A percentile compares a stretch with the other conserved stretches of the same genome.
Conservation (phyloP, 2,113 vertebrate genomes). For the Oncorhynchus kisutch region DNA sequence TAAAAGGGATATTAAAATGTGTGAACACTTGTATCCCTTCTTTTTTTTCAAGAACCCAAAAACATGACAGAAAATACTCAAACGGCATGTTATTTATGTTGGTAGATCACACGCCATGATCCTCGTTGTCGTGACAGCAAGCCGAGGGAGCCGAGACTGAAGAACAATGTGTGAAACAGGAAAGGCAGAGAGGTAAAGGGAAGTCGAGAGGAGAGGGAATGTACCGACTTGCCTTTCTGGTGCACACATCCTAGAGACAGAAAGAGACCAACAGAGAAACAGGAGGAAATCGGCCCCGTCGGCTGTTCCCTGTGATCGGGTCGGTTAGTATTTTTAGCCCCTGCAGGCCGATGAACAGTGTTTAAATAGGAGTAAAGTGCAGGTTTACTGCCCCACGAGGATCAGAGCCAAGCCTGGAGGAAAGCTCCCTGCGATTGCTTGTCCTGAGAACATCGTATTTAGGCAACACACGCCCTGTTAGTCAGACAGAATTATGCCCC, state of each 20-base stretch:
- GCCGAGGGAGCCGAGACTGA: conserved; percentile 20
- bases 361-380: conserved; percentile 29
- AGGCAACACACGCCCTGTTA: background rate
- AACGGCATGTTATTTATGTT: background rate
- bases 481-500: background rate
- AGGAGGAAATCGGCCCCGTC: background rate
- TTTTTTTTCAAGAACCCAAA: background rate
- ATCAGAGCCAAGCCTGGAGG: conserved; percentile 11
- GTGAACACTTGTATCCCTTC: background rate
- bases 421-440: conserved; percentile 33
- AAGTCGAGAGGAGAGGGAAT: conserved; percentile 57
- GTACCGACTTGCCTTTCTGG: conserved; percentile 17
- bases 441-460: background rate
- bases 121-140: background rate
- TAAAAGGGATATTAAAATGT: too few relatives aligned
- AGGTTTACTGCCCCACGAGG: background rate
- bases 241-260: conserved; percentile 26
- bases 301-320: background rate
- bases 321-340: conserved; percentile 62
- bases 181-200: conserved; percentile 48
- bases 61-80: background rate
- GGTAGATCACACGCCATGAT: background rate
- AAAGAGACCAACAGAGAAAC: background rate
- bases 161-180: conserved; percentile 67
- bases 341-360: conserved; percentile 12